Evolutionary conservation across 2,888 invertebrate species (phyloP).

Genomic region (Eristalis tenax): DNA sequence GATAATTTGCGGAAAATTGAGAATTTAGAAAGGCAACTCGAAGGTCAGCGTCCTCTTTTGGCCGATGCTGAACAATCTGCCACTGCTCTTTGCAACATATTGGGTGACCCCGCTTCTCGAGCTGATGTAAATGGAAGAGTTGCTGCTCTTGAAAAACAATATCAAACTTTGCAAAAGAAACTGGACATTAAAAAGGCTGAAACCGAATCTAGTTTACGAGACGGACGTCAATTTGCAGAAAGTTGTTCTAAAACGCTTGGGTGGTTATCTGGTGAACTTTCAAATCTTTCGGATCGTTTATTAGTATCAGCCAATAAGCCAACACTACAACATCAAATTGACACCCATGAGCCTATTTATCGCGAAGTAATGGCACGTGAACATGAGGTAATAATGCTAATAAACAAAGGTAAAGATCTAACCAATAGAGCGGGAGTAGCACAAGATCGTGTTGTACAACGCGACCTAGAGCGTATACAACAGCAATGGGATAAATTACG

Average conservation of each 20-base stretch:
- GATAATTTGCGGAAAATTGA: conserved; percentile 93
- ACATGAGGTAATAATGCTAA: conserved; percentile 95
- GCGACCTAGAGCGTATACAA: conserved; percentile 94
- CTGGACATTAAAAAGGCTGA: conserved; percentile 94
- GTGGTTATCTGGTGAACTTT: conserved; percentile 92
- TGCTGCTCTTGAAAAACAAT: conserved; percentile 92
- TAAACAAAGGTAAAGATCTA: conserved; percentile 93
- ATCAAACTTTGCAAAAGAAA: conserved; percentile 93
- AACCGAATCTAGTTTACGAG: conserved; percentile 91
- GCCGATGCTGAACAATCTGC: conserved; percentile 95
- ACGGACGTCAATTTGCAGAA: conserved; percentile 94
- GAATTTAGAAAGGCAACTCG: conserved; percentile 92
- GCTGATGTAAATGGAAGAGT: conserved; percentile 95
- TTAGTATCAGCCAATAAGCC: conserved; percentile 93
- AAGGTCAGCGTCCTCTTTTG: conserved; percentile 92
- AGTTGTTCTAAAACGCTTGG: conserved; percentile 93
- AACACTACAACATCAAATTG: conserved; percentile 92
- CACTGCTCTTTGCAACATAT: conserved; percentile 91
- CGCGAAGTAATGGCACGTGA: conserved; percentile 93
- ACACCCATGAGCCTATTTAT: conserved; percentile 94
- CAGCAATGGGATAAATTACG: conserved; percentile 95
- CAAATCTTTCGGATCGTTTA: conserved; percentile 88
- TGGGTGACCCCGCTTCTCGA: conserved; percentile 94
- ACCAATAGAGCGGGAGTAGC: conserved; percentile 82
- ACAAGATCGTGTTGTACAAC: conserved; percentile 84